Evolutionary conservation across 2,113 vertebrate genomes (phyloP).

Genomic region (Marmota flaviventris): DNA sequence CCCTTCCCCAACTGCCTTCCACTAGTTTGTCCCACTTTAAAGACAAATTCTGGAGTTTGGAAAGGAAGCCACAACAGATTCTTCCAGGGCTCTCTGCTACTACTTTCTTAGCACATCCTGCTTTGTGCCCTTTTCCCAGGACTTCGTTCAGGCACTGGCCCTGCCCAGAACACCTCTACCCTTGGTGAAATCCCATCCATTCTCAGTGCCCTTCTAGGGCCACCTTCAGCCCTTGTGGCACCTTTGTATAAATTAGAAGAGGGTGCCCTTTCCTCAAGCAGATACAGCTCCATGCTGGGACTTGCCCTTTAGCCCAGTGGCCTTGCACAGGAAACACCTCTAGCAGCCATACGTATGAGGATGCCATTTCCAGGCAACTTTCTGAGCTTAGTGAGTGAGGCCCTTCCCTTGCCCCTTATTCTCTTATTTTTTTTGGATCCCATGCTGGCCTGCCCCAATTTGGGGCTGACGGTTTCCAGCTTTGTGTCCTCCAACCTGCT

Average conservation of each 20-base stretch:
- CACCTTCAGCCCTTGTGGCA: not conserved
- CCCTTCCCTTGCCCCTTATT: not conserved
- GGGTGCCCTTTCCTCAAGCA: not conserved
- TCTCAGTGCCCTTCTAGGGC: not conserved
- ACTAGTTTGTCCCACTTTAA: not conserved
- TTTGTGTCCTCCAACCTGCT: not conserved
- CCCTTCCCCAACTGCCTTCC: not conserved
- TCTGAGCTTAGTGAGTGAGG: not conserved
- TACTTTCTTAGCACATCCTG: rapidly evolving
- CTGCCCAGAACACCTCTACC: not conserved
- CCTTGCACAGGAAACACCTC: not conserved
- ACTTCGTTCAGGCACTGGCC: not conserved
- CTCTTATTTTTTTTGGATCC: not conserved
- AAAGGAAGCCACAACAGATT: not conserved
- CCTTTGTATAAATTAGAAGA: not conserved
- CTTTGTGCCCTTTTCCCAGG: not conserved
- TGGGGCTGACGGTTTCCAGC: not conserved
- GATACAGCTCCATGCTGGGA: not conserved
- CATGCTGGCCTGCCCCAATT: not conserved
- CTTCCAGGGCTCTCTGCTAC: not conserved
- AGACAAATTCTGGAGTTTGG: not conserved
- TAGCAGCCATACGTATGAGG: rapidly evolving
- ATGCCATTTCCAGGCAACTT: not conserved
- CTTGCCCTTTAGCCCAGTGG: not conserved
- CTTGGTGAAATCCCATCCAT: not conserved